Percentiles rank a stretch among this genome's conserved stretches.
Conservation (phyloP, 2,113 vertebrate genomes). For the Murina feae region DNA sequence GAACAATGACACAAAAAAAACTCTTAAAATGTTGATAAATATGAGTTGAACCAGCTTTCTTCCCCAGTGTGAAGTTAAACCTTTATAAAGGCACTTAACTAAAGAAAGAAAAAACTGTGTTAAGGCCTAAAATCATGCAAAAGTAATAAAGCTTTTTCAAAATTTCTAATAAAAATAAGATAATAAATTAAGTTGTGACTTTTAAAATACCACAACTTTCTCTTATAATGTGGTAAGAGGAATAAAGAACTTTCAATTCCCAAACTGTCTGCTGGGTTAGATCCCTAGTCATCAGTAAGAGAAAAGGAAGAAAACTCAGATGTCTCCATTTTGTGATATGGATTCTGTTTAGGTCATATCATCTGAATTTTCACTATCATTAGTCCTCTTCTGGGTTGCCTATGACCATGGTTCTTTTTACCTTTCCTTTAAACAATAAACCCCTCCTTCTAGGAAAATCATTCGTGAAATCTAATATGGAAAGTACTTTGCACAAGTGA, state of each 20-base stretch:
- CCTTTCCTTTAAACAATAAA: background rate
- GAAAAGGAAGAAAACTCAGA: background rate
- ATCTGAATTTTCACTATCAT: background rate
- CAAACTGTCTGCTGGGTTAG: background rate
- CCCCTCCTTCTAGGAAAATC: background rate
- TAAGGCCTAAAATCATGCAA: background rate
- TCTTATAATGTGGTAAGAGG: background rate
- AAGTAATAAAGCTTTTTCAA: background rate
- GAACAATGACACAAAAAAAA: background rate
- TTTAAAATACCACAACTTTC: background rate
- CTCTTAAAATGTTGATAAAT: background rate
- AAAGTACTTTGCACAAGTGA: background rate
- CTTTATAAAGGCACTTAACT: background rate
- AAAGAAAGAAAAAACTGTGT: background rate
- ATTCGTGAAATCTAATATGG: background rate
- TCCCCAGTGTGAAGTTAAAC: background rate
- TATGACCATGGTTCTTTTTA: background rate
- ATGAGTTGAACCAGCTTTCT: background rate
- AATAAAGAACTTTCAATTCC: background rate
- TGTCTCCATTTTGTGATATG: background rate
- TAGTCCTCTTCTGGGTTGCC: background rate
- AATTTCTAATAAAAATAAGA: conserved; percentile 6
- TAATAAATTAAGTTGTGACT: background rate
- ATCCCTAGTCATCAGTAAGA: background rate
- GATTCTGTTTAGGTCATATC: background rate